Base-by-base conservation (phyloP, 2,888 invertebrate genomes). In the Germaria angustata region DNA sequence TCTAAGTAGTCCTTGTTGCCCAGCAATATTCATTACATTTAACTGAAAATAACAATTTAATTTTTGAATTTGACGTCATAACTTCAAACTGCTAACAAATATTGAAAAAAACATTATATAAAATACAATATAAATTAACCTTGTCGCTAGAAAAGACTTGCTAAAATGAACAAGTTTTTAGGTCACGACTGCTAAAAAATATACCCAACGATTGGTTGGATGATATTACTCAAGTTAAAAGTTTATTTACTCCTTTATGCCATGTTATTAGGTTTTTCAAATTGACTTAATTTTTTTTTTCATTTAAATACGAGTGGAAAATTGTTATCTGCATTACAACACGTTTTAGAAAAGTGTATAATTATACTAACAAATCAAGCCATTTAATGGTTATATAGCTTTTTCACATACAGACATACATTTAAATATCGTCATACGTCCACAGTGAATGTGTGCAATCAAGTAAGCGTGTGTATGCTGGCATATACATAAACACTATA, bases 301-400 rank as follows among this genome's bases (percentile, higher is more conserved):
- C 17, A 57, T 63, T 68, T 34, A 41, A 15, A 34, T 44, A 51
- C 49, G 11, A 59, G 68, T 59, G 51, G 41, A 61, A 77, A 59
- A 69, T 79, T 75, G 39, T 65, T 59, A 76, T 28, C 71, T 71
- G 79, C 75, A 71, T 63, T 82, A 71, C 44, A 79, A 51, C 65
- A 75, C 75, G 66, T 55, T 63, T 20, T 66, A 41, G 28, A 72
- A 77, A 76, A 53, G 13, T 24, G 2, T 11, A 55, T 59, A 36
- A 44, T 34, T 24, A 22, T 20, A 41, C 9, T 36, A 46, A 51
- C 22, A 80, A 39, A 24, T 51, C 24, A 11, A 71, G 66, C 66
- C 44, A 66, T 77, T 81, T 61, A 20, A 77, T 69, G 41, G 73
- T 73, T 49, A 63, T 39, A 55, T 39, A 55, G 44, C 13, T 49